phyloP scores from a whole-genome alignment of 2,797 vertebrate species.

The Hyperoplus lanceolatus region DNA sequence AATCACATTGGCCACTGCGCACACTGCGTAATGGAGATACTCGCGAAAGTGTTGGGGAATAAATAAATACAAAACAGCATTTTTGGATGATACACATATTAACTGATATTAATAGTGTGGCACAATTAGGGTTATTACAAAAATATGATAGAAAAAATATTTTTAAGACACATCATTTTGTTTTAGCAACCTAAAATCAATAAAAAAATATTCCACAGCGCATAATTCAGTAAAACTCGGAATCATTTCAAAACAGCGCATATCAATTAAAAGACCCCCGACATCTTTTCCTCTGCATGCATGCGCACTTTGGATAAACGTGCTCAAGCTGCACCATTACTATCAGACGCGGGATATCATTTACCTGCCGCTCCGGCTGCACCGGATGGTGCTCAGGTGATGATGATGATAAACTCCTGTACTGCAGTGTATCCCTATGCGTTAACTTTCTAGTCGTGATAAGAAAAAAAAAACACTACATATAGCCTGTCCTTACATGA shows the following conservation, averaged over 20 bases:
- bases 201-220: fast-evolving
- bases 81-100: neutral
- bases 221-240: neutral
- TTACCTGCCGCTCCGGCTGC: slow-evolving; percentile 27
- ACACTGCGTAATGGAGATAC: neutral
- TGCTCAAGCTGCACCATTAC: fast-evolving
- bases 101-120: neutral
- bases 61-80: neutral
- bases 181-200: too few species aligned
- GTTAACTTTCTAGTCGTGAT: fast-evolving
- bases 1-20: neutral
- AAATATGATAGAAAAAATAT: neutral
- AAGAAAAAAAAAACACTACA: fast-evolving
- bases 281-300: fast-evolving
- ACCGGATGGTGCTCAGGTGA: slow-evolving; percentile 9
- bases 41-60: neutral
- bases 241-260: neutral
- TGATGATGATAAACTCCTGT: too few species aligned
- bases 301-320: slow-evolving; percentile 9
- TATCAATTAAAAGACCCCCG: fast-evolving
- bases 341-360: too few species aligned
- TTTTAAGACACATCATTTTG: too few species aligned
- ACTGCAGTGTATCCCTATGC: neutral
- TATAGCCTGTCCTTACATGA: neutral
- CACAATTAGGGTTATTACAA: neutral